Conservation (phyloP, 2,797 vertebrate genomes). For the Botia almorhae region DNA sequence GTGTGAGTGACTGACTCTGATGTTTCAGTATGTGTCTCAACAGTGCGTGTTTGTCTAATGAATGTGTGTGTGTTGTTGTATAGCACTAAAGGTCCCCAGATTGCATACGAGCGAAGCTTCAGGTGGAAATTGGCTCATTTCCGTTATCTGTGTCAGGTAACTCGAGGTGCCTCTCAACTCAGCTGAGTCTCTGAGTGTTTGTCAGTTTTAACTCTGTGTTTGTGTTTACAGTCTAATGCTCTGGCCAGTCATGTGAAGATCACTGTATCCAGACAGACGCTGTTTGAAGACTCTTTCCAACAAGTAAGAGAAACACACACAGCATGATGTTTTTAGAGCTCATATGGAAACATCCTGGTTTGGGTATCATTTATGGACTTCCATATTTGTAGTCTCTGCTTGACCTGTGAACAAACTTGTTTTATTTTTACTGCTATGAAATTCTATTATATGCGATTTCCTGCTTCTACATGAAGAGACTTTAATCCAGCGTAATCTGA, state of each 20-base stretch:
- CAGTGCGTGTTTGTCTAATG: not conserved
- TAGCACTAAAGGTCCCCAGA: conserved; percentile 98
- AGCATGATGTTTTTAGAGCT: no score
- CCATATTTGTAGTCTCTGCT: no score
- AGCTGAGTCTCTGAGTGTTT: conserved; percentile 4
- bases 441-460: no score
- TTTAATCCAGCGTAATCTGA: no score
- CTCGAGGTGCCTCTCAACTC: not conserved
- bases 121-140: conserved; percentile 98
- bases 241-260: conserved; percentile 98
- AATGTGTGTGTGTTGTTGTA: conserved; percentile 49
- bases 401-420: no score
- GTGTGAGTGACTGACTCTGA: conserved; percentile 84
- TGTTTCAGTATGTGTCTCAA: not conserved
- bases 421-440: no score
- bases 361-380: no score
- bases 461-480: no score
- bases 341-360: no score
- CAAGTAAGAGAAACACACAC: conserved; percentile 80
- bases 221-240: conserved; percentile 89
- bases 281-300: conserved; percentile 98
- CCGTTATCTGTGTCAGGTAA: conserved; percentile 97
- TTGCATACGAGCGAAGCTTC: conserved; percentile 98
- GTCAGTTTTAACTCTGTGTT: not conserved
- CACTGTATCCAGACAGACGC: conserved; percentile 94